A percentile compares a stretch with the other conserved stretches of the same genome.
phyloP scores from a whole-genome alignment of 2,888 invertebrate species.

The Spilosoma lubricipeda region DNA sequence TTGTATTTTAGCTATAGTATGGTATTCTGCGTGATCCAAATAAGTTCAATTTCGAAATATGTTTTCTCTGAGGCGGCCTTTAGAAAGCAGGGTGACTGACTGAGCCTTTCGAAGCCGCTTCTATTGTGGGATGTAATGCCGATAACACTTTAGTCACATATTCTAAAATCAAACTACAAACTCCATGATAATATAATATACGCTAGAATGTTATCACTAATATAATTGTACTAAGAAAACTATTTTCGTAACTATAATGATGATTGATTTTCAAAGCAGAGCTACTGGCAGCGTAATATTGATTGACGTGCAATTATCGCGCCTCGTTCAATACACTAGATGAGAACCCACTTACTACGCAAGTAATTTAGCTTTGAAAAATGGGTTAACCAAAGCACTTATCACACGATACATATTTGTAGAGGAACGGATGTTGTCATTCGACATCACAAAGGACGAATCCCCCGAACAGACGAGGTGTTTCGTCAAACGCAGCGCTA shows the following conservation, averaged over 20 bases:
- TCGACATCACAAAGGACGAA: not conserved
- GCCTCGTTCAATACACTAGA: not conserved
- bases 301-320: not conserved
- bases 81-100: no score
- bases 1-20: no score
- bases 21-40: no score
- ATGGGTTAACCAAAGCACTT: not conserved
- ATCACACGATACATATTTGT: not conserved
- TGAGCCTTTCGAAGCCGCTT: no score
- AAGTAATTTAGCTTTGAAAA: not conserved
- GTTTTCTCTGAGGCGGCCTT: no score
- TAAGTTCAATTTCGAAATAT: no score
- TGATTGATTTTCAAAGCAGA: not conserved
- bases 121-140: no score
- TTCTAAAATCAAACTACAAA: not conserved
- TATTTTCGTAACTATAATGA: not conserved
- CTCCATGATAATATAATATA: not conserved
- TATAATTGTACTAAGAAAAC: not conserved
- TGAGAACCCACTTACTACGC: not conserved
- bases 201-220: not conserved
- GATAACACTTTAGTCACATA: no score
- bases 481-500: not conserved
- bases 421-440: not conserved
- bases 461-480: not conserved
- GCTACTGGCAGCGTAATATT: not conserved